A percentile compares a stretch with the other conserved stretches of the same genome.
Conservation (phyloP, 1,140 invertebrate genomes). For the Hestina assimilis region DNA sequence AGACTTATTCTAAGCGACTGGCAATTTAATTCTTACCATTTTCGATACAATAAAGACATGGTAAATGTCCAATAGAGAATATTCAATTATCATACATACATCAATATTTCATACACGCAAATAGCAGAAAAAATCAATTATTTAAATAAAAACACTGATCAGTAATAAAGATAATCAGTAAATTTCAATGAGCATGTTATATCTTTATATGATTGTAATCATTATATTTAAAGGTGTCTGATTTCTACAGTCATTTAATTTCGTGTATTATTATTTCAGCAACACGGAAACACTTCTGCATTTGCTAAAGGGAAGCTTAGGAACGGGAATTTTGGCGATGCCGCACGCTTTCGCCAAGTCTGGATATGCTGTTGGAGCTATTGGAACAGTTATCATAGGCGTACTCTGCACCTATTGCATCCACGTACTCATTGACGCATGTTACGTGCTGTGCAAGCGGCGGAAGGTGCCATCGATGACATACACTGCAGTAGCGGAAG, state of each 20-base stretch:
- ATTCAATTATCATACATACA: neutral
- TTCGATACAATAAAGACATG: neutral
- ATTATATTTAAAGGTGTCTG: too few relatives aligned
- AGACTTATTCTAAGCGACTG: neutral
- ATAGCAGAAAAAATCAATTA: too few relatives aligned
- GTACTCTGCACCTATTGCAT: constrained; percentile 85
- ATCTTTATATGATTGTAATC: too few relatives aligned
- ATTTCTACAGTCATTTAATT: too few relatives aligned
- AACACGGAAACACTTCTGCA: constrained; percentile 83
- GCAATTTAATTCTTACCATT: neutral
- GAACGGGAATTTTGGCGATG: constrained; percentile 88
- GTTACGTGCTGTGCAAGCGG: constrained; percentile 73
- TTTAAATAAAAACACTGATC: too few relatives aligned
- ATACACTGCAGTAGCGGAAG: constrained; percentile 85
- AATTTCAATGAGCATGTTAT: neutral
- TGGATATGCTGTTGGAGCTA: constrained; percentile 82
- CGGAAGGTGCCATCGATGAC: constrained; percentile 82
- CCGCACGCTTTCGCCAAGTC: constrained; percentile 85
- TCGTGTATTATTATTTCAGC: constrained; percentile 56
- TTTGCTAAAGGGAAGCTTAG: constrained; percentile 84
- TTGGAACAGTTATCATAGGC: constrained; percentile 81
- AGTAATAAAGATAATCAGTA: neutral
- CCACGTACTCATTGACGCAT: constrained; percentile 81
- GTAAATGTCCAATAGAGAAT: neutral
- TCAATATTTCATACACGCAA: too few relatives aligned